Conservation (phyloP, 2,888 invertebrate genomes). For the Xestobium rufovillosum region DNA sequence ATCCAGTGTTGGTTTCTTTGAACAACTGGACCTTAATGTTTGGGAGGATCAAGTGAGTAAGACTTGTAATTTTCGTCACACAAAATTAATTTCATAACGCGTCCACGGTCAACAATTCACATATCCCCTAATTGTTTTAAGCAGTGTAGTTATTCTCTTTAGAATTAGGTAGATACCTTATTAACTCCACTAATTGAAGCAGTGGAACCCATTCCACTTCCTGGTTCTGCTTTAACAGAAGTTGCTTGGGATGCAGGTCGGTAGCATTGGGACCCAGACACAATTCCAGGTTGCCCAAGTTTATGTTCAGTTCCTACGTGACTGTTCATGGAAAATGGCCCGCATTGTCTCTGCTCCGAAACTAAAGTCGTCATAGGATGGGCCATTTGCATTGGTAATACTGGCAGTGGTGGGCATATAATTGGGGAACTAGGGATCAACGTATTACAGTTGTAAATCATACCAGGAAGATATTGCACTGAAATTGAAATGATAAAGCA, state of each 20-base stretch:
- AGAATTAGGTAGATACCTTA: slow-evolving; percentile 31
- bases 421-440: slow-evolving; percentile 49
- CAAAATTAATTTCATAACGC: too few species aligned
- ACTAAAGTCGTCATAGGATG: slow-evolving; percentile 26
- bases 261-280: slow-evolving; percentile 30
- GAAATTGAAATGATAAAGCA: slow-evolving; percentile 32
- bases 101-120: too few species aligned
- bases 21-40: too few species aligned
- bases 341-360: slow-evolving; percentile 16
- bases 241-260: slow-evolving; percentile 48
- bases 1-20: too few species aligned
- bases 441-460: slow-evolving; percentile 52
- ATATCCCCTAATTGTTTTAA: too few species aligned
- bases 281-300: slow-evolving; percentile 24
- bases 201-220: slow-evolving; percentile 44
- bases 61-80: too few species aligned
- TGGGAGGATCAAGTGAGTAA: too few species aligned
- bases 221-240: slow-evolving; percentile 50
- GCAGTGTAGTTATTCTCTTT: too few species aligned
- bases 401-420: slow-evolving; percentile 53
- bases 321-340: slow-evolving; percentile 5
- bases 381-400: slow-evolving; percentile 34
- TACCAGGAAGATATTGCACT: slow-evolving; percentile 57
- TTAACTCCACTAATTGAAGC: slow-evolving; percentile 42
- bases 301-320: slow-evolving; percentile 22